Conservation (phyloP, 1,140 invertebrate species). For the Bicyclus anynana region DNA sequence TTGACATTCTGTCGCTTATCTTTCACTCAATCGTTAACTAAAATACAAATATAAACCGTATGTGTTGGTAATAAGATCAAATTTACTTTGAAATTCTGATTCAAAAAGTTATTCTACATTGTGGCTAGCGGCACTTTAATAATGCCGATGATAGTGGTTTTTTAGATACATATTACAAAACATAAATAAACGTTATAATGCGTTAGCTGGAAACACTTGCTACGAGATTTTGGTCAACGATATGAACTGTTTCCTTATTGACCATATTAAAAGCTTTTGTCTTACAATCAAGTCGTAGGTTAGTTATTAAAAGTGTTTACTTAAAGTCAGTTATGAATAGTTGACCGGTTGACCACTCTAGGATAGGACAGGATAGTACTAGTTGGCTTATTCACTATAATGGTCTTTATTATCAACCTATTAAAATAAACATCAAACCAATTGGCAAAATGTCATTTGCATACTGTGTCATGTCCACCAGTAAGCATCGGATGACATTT, state of each 20-base stretch:
- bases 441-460: no score
- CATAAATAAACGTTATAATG: conserved; percentile 24
- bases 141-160: conserved; percentile 19
- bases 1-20: conserved; percentile 40
- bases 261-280: no score
- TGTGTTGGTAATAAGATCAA: conserved; percentile 16
- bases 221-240: conserved; percentile 10
- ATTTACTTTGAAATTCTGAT: conserved; percentile 15
- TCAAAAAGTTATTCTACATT: conserved; percentile 22
- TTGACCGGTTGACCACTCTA: no score
- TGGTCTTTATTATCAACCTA: no score
- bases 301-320: no score
- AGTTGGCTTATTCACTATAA: no score
- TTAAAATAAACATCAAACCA: no score
- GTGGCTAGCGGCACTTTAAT: conserved; percentile 18
- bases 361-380: no score
- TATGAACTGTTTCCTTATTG: conserved; percentile 5
- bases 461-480: no score
- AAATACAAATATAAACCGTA: conserved; percentile 20
- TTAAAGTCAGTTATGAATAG: no score
- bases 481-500: no score
- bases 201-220: conserved; percentile 14
- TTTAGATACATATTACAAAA: conserved; percentile 22
- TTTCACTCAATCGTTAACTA: conserved; percentile 31
- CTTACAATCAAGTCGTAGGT: no score